Conservation (phyloP, 2,113 vertebrate species). For the Phrynocephalus versicolor region DNA sequence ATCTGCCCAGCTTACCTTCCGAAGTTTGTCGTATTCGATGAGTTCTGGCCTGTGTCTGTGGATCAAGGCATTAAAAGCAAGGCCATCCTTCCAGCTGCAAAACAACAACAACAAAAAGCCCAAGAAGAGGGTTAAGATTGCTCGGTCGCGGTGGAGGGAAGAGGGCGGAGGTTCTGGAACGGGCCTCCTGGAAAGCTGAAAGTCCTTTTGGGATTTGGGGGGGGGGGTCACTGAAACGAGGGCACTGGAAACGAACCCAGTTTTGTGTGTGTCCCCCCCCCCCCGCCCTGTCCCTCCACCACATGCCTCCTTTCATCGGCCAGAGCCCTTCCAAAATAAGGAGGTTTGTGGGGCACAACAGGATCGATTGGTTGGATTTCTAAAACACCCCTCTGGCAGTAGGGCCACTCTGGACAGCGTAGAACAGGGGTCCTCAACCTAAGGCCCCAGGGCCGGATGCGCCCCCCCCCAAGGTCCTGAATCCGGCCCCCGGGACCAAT, state of each 20-base stretch:
- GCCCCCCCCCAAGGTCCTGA: too few species aligned
- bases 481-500: too few species aligned
- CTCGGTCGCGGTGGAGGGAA: rapidly evolving
- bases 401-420: too few species aligned
- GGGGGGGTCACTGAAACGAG: too few species aligned
- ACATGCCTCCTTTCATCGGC: not conserved
- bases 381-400: too few species aligned
- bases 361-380: too few species aligned
- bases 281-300: not conserved
- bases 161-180: rapidly evolving
- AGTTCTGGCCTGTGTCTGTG: slow-evolving; percentile 94
- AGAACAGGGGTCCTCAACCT: too few species aligned
- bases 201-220: not conserved
- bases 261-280: too few species aligned
- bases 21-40: slow-evolving; percentile 92
- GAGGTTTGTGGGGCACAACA: not conserved
- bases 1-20: slow-evolving; percentile 85
- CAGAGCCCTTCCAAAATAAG: not conserved
- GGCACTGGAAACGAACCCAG: too few species aligned
- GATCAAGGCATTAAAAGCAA: slow-evolving; percentile 95
- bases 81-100: slow-evolving; percentile 92
- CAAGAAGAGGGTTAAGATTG: not conserved
- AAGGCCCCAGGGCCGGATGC: too few species aligned
- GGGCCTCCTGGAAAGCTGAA: not conserved
- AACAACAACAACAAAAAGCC: too few species aligned